phyloP scores from a whole-genome alignment of 2,797 vertebrate genomes.

The Pitangus sulphuratus region DNA sequence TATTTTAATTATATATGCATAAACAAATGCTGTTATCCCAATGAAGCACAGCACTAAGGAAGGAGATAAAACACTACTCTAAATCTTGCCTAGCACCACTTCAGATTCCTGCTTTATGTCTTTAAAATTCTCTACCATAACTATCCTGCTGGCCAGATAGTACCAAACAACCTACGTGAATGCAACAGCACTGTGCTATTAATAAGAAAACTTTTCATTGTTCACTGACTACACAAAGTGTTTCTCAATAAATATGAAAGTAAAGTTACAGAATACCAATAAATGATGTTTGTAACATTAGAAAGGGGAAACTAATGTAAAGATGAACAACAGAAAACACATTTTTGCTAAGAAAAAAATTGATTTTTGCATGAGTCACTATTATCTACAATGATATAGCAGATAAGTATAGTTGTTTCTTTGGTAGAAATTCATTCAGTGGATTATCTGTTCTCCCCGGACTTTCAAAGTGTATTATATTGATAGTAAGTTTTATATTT shows the following conservation, averaged over 20 bases:
- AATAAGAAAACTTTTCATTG: slow-evolving; percentile 15
- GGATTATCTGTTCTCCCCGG: background rate
- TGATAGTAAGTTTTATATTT: background rate
- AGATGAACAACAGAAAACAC: background rate
- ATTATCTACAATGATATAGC: background rate
- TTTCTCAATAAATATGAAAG: slow-evolving; percentile 16
- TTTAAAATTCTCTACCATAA: background rate
- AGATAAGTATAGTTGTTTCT: background rate
- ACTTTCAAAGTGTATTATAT: background rate
- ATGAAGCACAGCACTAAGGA: background rate
- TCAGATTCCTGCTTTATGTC: background rate
- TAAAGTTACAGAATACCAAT: background rate
- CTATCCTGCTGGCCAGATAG: background rate
- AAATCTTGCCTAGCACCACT: background rate
- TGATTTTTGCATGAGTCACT: background rate
- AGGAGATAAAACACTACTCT: background rate
- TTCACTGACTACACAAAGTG: slow-evolving; percentile 46
- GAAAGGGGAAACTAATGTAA: background rate
- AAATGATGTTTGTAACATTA: background rate
- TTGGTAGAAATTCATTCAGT: background rate
- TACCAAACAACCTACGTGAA: background rate
- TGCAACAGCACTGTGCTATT: background rate
- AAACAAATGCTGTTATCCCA: background rate
- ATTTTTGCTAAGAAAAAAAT: background rate
- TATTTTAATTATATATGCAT: background rate